phyloP scores from a whole-genome alignment of 1,140 invertebrate species.

The Mya arenaria region DNA sequence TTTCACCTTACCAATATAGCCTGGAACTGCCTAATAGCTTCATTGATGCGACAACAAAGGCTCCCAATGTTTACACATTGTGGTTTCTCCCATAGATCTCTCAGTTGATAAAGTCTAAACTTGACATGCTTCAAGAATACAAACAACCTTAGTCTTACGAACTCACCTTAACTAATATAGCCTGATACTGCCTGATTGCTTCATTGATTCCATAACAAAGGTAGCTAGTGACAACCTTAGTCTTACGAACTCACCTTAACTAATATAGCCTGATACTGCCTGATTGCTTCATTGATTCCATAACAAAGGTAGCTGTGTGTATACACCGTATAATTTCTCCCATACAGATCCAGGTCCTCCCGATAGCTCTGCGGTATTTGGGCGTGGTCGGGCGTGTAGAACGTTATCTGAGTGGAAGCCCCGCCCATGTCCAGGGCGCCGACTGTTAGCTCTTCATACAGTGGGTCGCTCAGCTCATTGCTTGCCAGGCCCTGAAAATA shows the following conservation, averaged over 20 bases:
- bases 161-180: conserved; percentile 68
- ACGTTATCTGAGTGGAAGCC: conserved; percentile 84
- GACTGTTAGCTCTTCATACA: conserved; percentile 54
- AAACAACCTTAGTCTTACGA: too few species aligned
- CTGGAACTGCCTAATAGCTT: too few species aligned
- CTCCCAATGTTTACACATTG: too few species aligned
- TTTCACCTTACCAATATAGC: too few species aligned
- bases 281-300: conserved; percentile 79
- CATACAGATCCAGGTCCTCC: conserved; percentile 78
- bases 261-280: conserved; percentile 65
- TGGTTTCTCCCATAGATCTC: too few species aligned
- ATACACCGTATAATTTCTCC: conserved; percentile 80
- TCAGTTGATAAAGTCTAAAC: too few species aligned
- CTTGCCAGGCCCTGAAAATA: too few species aligned
- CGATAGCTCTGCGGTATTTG: conserved; percentile 56
- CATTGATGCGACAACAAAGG: too few species aligned
- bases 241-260: conserved; percentile 68
- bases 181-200: conserved; percentile 62
- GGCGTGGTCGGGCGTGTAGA: conserved; percentile 69
- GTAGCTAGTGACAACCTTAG: too few species aligned
- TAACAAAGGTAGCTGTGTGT: conserved; percentile 83
- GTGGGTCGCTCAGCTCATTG: not conserved
- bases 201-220: conserved; percentile 83
- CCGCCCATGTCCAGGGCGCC: conserved; percentile 84
- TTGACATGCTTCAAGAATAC: too few species aligned